Conservation (phyloP, 2,797 vertebrate species). For the Florisuga fusca region DNA sequence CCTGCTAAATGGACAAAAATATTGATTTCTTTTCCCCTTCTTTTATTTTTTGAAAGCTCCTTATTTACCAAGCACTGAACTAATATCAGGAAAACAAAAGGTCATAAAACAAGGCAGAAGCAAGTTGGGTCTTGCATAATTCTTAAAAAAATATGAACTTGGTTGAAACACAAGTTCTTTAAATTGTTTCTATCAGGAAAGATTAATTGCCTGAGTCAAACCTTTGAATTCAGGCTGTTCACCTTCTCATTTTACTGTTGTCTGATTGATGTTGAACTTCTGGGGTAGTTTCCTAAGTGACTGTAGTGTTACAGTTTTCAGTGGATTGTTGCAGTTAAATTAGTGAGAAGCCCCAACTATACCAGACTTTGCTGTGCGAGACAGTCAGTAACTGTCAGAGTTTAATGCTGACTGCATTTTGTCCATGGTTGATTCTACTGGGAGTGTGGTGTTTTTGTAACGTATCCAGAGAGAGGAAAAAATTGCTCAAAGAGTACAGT, state of each 20-base stretch:
- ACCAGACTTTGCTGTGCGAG: neutral
- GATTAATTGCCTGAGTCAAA: slow-evolving; percentile 4
- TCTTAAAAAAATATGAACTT: neutral
- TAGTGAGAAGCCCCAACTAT: neutral
- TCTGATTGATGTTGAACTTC: neutral
- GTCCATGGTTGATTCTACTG: neutral
- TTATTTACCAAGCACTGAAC: slow-evolving; percentile 74
- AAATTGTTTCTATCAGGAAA: neutral
- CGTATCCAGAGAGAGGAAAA: too few relatives aligned
- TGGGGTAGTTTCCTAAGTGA: neutral
- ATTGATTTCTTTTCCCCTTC: slow-evolving; percentile 76
- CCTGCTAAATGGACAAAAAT: slow-evolving; percentile 76
- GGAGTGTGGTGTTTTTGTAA: neutral
- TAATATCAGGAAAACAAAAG: slow-evolving; percentile 67
- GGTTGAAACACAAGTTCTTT: slow-evolving; percentile 5
- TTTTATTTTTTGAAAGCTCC: slow-evolving; percentile 67
- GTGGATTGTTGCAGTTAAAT: neutral
- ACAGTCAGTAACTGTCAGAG: neutral
- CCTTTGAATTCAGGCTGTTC: neutral
- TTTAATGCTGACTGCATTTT: neutral
- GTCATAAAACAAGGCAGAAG: slow-evolving; percentile 39
- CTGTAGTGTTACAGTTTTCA: neutral
- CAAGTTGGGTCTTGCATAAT: neutral
- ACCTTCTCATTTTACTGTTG: slow-evolving; percentile 11
- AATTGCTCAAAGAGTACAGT: neutral